Base-by-base conservation (phyloP, 2,797 vertebrate genomes). In the Coracias cyanogaster region DNA sequence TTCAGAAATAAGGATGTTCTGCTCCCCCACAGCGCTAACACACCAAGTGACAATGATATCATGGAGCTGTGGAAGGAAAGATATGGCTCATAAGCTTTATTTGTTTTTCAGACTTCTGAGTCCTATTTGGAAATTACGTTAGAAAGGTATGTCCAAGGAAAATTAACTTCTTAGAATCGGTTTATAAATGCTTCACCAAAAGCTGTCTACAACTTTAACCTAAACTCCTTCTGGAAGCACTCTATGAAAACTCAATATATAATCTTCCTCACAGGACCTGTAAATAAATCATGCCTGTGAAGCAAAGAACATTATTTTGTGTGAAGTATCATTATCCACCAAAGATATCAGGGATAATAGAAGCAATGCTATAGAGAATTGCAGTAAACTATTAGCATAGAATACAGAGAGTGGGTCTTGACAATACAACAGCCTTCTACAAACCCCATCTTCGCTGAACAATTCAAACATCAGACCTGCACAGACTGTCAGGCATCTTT, bases 101-200 rank as follows among this genome's bases (percentile, higher is more conserved):
- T 77, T 88, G 48, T 48, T 93, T 89, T 92, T 65, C 62, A 89
- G 46, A 92, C 21, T 81, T 83, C 35, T 12, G 43, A 92, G 81
- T 55, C 29, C 46, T 77, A 51, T 87, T 72, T 82, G 55, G 46
- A 93, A 94, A 82, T 65, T 39, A 73, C 4, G 12, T 49, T 46
- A 55, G 11, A 85, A 69, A 21, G 54, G 3, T 4, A 39, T 21
- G 17, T 48, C 24, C 2, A 2, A 82, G 35, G 12, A 84, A 90
- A 89, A 72, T 46, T 37, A 82, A 58, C 62, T 79, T 78, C 77
- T 71, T 57, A 25, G 20, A 84, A 92, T 77, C 39, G 2, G 2
- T 73, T 84, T 80, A 54, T 18, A 93, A 89, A 58, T 21, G 12
- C 35, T 69, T 82, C 51, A 76, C 43, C 22, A 46, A 84, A 89